Conservation (phyloP, 2,888 invertebrate genomes). For the Lepidocyrtinus sp. region DNA sequence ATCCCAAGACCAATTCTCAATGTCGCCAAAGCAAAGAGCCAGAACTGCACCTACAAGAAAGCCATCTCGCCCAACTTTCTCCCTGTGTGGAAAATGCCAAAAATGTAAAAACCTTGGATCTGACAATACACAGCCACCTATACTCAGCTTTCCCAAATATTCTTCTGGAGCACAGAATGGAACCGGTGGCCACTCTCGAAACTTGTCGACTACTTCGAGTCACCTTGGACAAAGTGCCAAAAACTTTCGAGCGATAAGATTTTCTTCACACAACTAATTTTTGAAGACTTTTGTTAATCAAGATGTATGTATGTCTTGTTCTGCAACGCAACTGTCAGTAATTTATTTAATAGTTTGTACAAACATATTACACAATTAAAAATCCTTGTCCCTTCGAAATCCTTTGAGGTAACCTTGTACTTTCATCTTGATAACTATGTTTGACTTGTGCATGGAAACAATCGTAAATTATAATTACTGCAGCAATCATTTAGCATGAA, state of each 20-base stretch:
- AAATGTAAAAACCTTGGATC: conserved; percentile 58
- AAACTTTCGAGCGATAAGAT: conserved; percentile 52
- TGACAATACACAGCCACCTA: conserved; percentile 22
- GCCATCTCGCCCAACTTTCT: conserved; percentile 13
- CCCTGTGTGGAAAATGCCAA: conserved; percentile 62
- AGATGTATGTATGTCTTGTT: no score
- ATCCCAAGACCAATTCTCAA: no score
- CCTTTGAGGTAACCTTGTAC: no score
- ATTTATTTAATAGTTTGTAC: no score
- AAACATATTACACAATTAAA: no score
- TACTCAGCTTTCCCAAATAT: conserved; percentile 48
- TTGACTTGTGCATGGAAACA: no score
- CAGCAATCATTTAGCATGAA: no score
- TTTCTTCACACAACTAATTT: conserved; percentile 27
- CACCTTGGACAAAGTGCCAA: conserved; percentile 52
- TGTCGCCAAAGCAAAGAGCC: conserved; percentile 12
- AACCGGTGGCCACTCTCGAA: not conserved
- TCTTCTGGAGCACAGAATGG: conserved; percentile 11
- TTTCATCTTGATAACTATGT: no score
- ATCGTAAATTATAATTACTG: no score
- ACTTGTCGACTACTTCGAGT: conserved; percentile 20
- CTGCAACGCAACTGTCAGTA: no score
- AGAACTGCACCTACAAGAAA: conserved; percentile 31
- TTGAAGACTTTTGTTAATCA: no score
- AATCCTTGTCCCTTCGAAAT: no score